Percentiles rank a stretch among this genome's conserved stretches.
phyloP scores from a whole-genome alignment of 2,113 vertebrate species.

The Silurus glanis region DNA sequence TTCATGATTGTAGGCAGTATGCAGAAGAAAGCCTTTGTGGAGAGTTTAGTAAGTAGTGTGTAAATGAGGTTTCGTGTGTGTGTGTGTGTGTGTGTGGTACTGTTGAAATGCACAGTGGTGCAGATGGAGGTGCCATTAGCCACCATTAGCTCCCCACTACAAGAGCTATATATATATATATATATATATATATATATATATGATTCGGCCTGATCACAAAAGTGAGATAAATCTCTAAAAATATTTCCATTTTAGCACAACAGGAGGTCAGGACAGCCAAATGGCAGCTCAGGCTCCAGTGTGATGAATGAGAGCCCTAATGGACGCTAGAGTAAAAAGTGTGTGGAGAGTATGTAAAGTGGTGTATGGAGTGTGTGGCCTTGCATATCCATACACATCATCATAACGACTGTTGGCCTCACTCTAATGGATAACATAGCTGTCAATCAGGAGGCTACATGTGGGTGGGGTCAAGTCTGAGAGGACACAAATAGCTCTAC shows the following conservation, averaged over 20 bases:
- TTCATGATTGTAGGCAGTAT: slow-evolving; percentile 22
- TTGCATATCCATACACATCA: slow-evolving; percentile 17
- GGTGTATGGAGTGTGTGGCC: slow-evolving; percentile 37
- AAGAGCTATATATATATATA: slow-evolving; percentile 64
- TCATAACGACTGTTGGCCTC: slow-evolving; percentile 14
- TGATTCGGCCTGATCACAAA: not conserved
- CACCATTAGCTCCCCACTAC: slow-evolving; percentile 70
- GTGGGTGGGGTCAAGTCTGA: slow-evolving; percentile 48
- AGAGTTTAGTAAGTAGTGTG: slow-evolving; percentile 40
- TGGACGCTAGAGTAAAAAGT: slow-evolving; percentile 69
- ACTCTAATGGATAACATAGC: slow-evolving; percentile 38
- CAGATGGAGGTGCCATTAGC: slow-evolving; percentile 74
- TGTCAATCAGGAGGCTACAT: slow-evolving; percentile 52
- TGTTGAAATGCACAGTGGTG: slow-evolving; percentile 37
- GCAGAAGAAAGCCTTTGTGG: slow-evolving; percentile 31
- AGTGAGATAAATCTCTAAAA: slow-evolving; percentile 19
- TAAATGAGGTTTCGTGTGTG: slow-evolving; percentile 44
- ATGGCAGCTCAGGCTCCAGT: slow-evolving; percentile 21
- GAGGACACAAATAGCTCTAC: slow-evolving; percentile 32
- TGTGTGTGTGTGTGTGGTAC: not conserved
- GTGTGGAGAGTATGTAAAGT: slow-evolving; percentile 36
- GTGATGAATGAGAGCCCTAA: slow-evolving; percentile 70
- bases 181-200: no score
- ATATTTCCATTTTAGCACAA: slow-evolving; percentile 1
- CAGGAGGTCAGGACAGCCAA: slow-evolving; percentile 29